A percentile compares a stretch with the other conserved stretches of the same genome.
Conservation (phyloP, 2,113 vertebrate genomes). For the Orthonyx spaldingii region DNA sequence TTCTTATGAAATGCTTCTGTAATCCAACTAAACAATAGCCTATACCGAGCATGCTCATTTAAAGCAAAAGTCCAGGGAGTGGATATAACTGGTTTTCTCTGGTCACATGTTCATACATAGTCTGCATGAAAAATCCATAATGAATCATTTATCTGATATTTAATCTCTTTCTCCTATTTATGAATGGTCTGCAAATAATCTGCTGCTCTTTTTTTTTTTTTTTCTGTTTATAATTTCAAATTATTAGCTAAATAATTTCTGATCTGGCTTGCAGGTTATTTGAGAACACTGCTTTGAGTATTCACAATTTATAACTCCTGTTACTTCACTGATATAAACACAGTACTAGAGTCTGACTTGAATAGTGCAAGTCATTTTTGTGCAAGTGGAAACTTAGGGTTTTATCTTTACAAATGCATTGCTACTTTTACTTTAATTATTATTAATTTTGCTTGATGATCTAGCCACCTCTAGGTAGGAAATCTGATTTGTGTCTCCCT, state of each 20-base stretch:
- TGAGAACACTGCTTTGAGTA: not conserved
- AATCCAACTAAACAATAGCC: not conserved
- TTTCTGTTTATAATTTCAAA: not conserved
- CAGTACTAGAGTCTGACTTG: not conserved
- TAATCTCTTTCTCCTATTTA: conserved; percentile 20
- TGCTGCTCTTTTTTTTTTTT: not conserved
- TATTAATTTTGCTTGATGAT: not conserved
- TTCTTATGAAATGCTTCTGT: conserved; percentile 12
- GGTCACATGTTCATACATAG: conserved; percentile 17
- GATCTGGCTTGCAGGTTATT: not conserved
- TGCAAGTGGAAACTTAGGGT: not conserved
- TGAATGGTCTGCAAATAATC: conserved; percentile 22
- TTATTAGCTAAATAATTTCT: conserved; percentile 21
- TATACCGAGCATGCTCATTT: not conserved
- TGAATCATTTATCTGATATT: conserved; percentile 20
- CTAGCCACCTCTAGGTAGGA: not conserved
- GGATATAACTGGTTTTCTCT: not conserved
- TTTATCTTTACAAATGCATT: not conserved
- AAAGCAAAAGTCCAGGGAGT: not conserved
- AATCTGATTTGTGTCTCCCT: not conserved
- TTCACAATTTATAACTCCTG: not conserved
- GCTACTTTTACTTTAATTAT: not conserved
- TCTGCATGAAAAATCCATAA: conserved; percentile 29
- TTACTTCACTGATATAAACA: not conserved
- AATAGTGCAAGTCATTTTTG: not conserved